Evolutionary conservation across 2,113 vertebrate genomes (phyloP), one percentile per base, ranked within the genome.

Genomic region (Cebus imitator): DNA sequence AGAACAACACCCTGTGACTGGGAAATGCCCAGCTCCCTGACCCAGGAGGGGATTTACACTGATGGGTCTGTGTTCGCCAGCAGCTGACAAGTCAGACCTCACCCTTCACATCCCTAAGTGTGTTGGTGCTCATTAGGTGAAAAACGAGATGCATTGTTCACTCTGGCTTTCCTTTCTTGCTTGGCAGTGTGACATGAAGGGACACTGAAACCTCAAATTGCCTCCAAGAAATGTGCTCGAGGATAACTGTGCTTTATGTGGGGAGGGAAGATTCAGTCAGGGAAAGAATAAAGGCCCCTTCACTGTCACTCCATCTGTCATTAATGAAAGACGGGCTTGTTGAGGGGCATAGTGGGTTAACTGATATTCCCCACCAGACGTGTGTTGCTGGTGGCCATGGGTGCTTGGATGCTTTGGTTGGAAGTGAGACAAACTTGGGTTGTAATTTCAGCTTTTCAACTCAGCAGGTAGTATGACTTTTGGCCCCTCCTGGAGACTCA

Each of bases 101-200:
- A 94, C 92, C 50, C 88, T 97, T 93, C 94, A 94, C 70, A 76
- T 90, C 93, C 58, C 90, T 78, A 93, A 95, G 87, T 48, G 90
- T 95, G 91, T 94, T 96, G 85, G 85, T 94, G 45, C 90, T 91
- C 96, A 91, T 85, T 97, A 92, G 61, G 90, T 96, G 86, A 94
- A 94, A 96, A 97, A 92, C 35, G 57, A 97, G 97, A 91, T 70
- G 14, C 72, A 27, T 94, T 98, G 97, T 97, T 97, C 95, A 97
- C 91, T 97, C 64, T 73, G 85, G 68, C 61, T 97, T 97, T 87
- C 84, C 13, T 98, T 95, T 97, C 72, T 87, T 87, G 1, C 75
- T 96, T 96, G 95, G 37, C 89, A 96, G 96, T 90, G 95, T 85
- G 72, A 96, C 90, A 64, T 97, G 64, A 25, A 8, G 40, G 95